Evolutionary conservation across 2,797 vertebrate species (phyloP).

Genomic region (Malacoraja senta): DNA sequence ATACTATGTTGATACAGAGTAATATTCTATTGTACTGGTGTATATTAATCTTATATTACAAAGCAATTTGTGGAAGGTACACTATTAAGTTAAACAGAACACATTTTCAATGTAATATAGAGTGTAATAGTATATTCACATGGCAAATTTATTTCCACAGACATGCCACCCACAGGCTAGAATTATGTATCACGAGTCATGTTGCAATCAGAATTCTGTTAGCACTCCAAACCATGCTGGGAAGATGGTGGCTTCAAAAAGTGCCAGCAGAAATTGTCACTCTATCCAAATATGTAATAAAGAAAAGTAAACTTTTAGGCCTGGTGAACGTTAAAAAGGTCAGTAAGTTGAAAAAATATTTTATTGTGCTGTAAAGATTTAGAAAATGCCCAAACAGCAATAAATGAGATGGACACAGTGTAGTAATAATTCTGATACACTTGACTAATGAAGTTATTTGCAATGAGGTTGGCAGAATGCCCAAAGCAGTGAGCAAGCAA

Average conservation of each 20-base stretch:
- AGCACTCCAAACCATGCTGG: not conserved
- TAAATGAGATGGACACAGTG: slow-evolving; percentile 65
- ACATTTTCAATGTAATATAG: not conserved
- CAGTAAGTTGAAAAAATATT: slow-evolving; percentile 43
- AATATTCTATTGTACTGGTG: not conserved
- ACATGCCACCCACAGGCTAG: slow-evolving; percentile 8
- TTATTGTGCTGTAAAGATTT: slow-evolving; percentile 52
- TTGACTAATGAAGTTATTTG: slow-evolving; percentile 71
- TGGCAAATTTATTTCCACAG: not conserved
- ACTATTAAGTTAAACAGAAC: not conserved
- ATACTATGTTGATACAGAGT: not conserved
- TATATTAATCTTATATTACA: not conserved
- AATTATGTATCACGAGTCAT: slow-evolving; percentile 25
- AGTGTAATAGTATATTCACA: not conserved
- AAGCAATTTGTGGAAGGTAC: not conserved
- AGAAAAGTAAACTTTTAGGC: slow-evolving; percentile 26
- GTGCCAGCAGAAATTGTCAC: not conserved
- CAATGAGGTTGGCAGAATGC: slow-evolving; percentile 68
- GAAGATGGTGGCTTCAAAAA: not conserved
- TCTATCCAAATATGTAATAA: not conserved
- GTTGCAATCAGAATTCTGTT: slow-evolving; percentile 21
- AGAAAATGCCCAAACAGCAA: slow-evolving; percentile 61
- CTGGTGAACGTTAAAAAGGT: slow-evolving; percentile 32
- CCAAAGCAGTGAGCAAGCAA: slow-evolving; percentile 67
- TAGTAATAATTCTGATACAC: slow-evolving; percentile 74